Conservation (phyloP, 2,888 invertebrate genomes). For the Hydrotaea diabolus region DNA sequence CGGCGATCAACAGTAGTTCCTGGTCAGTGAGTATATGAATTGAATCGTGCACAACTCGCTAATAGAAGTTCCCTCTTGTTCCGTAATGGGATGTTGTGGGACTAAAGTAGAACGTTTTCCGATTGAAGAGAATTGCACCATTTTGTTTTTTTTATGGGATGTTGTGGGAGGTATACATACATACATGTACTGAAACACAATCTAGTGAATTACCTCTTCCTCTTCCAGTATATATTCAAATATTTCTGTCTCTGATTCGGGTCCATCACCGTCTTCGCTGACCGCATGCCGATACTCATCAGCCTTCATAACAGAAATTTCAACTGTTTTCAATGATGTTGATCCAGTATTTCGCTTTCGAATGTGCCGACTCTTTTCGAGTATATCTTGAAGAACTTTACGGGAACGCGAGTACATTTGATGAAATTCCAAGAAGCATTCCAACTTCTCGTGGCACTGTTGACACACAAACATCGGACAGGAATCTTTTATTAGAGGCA, state of each 20-base stretch:
- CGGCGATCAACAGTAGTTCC: too few relatives aligned
- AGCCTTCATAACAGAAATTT: neutral
- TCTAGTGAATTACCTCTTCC: conserved; percentile 45
- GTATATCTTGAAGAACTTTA: conserved; percentile 59
- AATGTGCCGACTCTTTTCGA: conserved; percentile 28
- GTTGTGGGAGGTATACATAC: too few relatives aligned
- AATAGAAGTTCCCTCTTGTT: too few relatives aligned
- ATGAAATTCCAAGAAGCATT: conserved; percentile 74
- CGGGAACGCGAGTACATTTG: conserved; percentile 75
- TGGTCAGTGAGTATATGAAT: too few relatives aligned
- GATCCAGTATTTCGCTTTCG: neutral
- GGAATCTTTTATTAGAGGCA: conserved; percentile 63
- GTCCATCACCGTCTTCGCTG: neutral
- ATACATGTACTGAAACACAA: too few relatives aligned
- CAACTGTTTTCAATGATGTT: neutral
- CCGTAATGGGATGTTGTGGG: too few relatives aligned
- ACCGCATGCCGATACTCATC: too few relatives aligned
- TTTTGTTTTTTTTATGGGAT: too few relatives aligned
- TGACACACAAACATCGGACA: conserved; percentile 73
- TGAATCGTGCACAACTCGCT: too few relatives aligned
- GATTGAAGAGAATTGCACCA: too few relatives aligned
- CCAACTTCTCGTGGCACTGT: conserved; percentile 72
- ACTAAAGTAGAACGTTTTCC: too few relatives aligned
- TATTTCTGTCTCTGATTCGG: neutral
- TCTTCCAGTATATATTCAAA: too few relatives aligned